A percentile compares a stretch with the other conserved stretches of the same genome.
phyloP scores from a whole-genome alignment of 2,888 invertebrate genomes.

The Drosophila setosimentum region DNA sequence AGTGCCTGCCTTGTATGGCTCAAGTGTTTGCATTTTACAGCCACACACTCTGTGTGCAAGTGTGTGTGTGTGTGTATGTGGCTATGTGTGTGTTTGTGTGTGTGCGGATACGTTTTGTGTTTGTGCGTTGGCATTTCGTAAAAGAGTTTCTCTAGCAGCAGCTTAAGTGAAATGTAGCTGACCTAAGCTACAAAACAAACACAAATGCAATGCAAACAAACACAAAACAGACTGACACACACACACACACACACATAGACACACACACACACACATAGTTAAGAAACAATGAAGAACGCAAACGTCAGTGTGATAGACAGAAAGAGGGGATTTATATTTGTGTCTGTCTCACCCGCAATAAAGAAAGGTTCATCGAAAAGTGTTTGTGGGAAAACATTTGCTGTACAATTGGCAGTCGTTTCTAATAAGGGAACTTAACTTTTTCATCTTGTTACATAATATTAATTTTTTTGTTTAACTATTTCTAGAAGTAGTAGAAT shows the following conservation, averaged over 20 bases:
- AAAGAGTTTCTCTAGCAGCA: conserved; percentile 55
- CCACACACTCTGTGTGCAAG: conserved; percentile 54
- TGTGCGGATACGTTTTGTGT: conserved; percentile 38
- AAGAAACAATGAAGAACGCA: conserved; percentile 53
- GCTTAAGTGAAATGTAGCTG: conserved; percentile 83
- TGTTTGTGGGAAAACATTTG: not conserved
- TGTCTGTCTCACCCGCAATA: not conserved
- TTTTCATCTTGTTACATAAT: not conserved
- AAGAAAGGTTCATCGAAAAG: not conserved
- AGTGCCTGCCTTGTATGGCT: conserved; percentile 60
- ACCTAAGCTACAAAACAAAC: conserved; percentile 82
- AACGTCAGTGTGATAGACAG: conserved; percentile 44
- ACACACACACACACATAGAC: not conserved
- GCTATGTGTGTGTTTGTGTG: conserved; percentile 19
- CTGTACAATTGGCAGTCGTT: not conserved
- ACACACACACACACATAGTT: conserved; percentile 8
- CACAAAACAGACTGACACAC: conserved; percentile 27
- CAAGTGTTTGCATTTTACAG: conserved; percentile 79
- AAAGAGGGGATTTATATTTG: not conserved
- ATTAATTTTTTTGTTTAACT: not conserved
- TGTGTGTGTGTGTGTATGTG: conserved; percentile 30
- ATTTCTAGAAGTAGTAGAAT: not conserved
- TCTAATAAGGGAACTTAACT: not conserved
- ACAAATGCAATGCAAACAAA: conserved; percentile 54
- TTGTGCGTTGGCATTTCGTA: conserved; percentile 65